Base-by-base conservation (phyloP, 2,797 vertebrate species). In the Enteromius anoplus region DNA sequence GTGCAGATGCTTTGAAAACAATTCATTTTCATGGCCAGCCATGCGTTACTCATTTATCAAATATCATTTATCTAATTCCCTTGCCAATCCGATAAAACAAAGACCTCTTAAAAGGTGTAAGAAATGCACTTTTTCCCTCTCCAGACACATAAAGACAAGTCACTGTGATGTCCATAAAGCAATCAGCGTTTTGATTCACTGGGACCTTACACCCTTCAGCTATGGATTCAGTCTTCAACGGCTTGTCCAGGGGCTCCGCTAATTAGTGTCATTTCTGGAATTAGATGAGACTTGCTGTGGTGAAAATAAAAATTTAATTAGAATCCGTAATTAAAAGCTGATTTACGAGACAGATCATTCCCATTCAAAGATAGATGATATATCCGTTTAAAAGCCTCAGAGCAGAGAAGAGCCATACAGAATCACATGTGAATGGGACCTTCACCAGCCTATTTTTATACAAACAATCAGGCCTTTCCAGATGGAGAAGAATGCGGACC, bases 231-330 rank as follows among this genome's bases (percentile, higher is more conserved):
- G 26, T 70, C 29, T 2, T 85, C 32, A 23, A 68, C 37, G 49
- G 55, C 66, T 68, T 83, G 66, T 87, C 64, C 55, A 42, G 17
- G 55, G 78, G 77, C 34, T 75, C 26, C 32, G n/a, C 80, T 90
- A 90, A 91, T 92, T 88, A 88, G 82, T 73, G 83, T 86, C 86
- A 87, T 76, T 72, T 34, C 51, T 72, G 26, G 73, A 89, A 73
- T 82, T 64, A 82, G 81, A 62, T 84, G 42, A 86, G 65, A 84
- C 85, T 86, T 87, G 70, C 64, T 83, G 21, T 88, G 82, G 62
- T 81, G 51, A 86, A 89, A 90, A 89, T 65, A 77, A 6, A 58
- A 83, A 73, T 84, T 85, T 71, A 83, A 81, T 89, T 83, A 71
- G 83, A 51, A 85, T 73, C 86, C 69, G 55, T 85, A 82, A 87